Base-by-base conservation (phyloP, 1,140 invertebrate genomes). In the Stratiolaelaps scimitus region DNA sequence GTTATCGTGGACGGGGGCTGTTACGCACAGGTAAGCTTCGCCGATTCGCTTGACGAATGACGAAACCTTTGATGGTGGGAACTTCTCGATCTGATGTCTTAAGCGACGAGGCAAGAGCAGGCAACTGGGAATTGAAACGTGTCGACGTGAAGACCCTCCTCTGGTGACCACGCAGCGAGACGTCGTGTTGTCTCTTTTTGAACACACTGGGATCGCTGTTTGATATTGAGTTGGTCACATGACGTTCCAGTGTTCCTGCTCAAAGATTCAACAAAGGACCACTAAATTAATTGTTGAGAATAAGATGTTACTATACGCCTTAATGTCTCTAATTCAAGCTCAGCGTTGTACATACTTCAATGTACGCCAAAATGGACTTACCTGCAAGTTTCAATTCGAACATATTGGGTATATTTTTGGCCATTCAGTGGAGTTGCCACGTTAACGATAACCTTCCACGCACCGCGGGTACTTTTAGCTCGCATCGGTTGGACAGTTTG, bases 361-460 rank as follows among this genome's bases (percentile, higher is more conserved):
- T n/a, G n/a, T n/a, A n/a, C n/a, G n/a, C n/a, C 5, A 40, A 40
- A 40, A 40, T 6, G 10, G 4, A 40, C 68, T 67, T 48, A 67
- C 45, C 47, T 56, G 65, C 73, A 74, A 60, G 71, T 68, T 65
- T 74, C 73, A 7, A 73, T 64, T 7, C 72, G 69, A 19, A 68
- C 67, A 15, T 71, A 69, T 69, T 74, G 73, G 20, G 68, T 71
- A 48, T 69, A 70, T 10, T 71, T 70, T 43, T 72, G 64, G 34
- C 72, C 71, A 46, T 71, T 60, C 15, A 60, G 10, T 65, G n/a
- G 66, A 15, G 68, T 70, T 10, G 72, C 67, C 1, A 74, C 69
- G 53, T 71, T 73, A 53, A 74, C 70, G 15, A 74, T 68, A 65
- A 74, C 67, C 29, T 70, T 68, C 73, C 73, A 74, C 68, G 70